phyloP scores from a whole-genome alignment of 1,140 invertebrate species.

The Drosophila sucinea region DNA sequence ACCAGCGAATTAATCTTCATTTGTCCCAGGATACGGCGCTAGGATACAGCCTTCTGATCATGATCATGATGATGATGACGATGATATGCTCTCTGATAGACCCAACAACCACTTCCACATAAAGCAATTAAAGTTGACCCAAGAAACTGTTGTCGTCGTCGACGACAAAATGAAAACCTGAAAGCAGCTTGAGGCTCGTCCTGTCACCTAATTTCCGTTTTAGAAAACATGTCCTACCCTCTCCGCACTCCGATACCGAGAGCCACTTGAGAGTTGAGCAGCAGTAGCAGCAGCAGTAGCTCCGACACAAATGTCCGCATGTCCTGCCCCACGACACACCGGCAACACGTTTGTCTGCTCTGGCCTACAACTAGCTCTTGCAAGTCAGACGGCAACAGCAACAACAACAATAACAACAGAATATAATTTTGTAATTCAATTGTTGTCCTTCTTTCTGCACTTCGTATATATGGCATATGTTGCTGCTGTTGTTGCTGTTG shows the following conservation, averaged over 20 bases:
- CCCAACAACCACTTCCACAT: slow-evolving; percentile 32
- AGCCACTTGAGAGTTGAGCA: slow-evolving; percentile 54
- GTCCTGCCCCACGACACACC: slow-evolving; percentile 26
- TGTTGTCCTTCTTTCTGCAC: slow-evolving; percentile 56
- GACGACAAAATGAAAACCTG: slow-evolving; percentile 34
- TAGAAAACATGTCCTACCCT: slow-evolving; percentile 65
- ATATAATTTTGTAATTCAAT: slow-evolving; percentile 79
- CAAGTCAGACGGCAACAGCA: slow-evolving; percentile 44
- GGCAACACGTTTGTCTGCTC: slow-evolving; percentile 13
- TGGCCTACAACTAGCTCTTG: slow-evolving; percentile 56
- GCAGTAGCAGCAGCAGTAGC: background rate
- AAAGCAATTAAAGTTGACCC: slow-evolving; percentile 75
- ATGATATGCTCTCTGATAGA: slow-evolving; percentile 20
- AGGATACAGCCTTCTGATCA: slow-evolving; percentile 35
- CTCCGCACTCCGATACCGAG: slow-evolving; percentile 32
- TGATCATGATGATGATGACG: slow-evolving; percentile 23
- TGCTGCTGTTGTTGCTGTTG: slow-evolving; percentile 21
- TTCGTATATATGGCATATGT: slow-evolving; percentile 49
- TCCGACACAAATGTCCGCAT: slow-evolving; percentile 17
- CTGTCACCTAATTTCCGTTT: slow-evolving; percentile 81
- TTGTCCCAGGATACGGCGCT: slow-evolving; percentile 19
- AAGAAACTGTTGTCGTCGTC: slow-evolving; percentile 62
- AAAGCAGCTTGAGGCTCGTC: slow-evolving; percentile 52
- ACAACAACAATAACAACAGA: slow-evolving; percentile 37
- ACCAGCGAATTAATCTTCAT: slow-evolving; percentile 47